phyloP scores from a whole-genome alignment of 2,888 invertebrate genomes.

The Sinodicranocentrus sp. region DNA sequence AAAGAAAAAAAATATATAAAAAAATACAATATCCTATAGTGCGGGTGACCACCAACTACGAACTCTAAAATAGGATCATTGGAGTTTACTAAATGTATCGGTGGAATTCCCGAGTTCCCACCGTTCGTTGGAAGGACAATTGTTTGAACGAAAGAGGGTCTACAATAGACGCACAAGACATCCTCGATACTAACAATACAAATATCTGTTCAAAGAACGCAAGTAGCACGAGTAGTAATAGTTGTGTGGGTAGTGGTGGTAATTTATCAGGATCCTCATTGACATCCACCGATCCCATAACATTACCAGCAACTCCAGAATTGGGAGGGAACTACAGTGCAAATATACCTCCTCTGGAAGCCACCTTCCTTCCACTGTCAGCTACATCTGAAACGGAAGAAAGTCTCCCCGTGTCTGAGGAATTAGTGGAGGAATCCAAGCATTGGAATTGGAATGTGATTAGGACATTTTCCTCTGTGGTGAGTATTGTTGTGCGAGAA shows the following conservation, averaged over 20 bases:
- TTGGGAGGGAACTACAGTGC: conserved; percentile 10
- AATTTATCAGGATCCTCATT: conserved; percentile 68
- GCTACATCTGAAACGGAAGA: conserved; percentile 5
- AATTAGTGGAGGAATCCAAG: conserved; percentile 20
- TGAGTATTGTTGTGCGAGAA: conserved; percentile 49
- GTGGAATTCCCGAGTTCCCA: conserved; percentile 69
- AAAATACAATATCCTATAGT: too few relatives aligned
- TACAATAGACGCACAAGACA: conserved; percentile 20
- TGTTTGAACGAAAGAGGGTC: conserved; percentile 45
- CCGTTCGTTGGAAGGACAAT: conserved; percentile 56
- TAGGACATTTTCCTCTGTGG: conserved; percentile 56
- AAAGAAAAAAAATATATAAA: too few relatives aligned
- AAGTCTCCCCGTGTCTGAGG: conserved; percentile 27
- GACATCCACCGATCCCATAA: conserved; percentile 34
- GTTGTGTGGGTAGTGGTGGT: conserved; percentile 46
- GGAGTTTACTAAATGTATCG: conserved; percentile 70
- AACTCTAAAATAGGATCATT: conserved; percentile 36
- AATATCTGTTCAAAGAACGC: conserved; percentile 19
- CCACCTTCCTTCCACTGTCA: conserved; percentile 5
- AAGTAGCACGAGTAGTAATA: conserved; percentile 28
- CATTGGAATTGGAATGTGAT: conserved; percentile 65
- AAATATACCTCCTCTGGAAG: background rate
- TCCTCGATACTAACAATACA: conserved; percentile 24
- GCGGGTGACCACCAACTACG: conserved; percentile 47
- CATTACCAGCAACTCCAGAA: conserved; percentile 9